Conservation (phyloP, 2,888 invertebrate species). For the Polietes domitor region DNA sequence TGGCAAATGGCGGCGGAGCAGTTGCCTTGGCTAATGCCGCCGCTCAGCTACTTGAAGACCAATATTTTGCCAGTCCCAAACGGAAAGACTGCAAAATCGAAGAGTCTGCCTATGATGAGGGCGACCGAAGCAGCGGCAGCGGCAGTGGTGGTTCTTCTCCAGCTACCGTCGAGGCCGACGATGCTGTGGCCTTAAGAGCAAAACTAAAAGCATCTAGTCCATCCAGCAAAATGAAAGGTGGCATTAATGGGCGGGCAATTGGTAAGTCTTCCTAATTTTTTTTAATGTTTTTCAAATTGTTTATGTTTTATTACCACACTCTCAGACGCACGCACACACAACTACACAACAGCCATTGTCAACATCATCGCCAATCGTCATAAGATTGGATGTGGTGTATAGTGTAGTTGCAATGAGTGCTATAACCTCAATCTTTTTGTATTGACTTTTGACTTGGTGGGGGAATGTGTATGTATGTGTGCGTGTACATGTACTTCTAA, state of each 20-base stretch:
- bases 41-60: constrained; percentile 76
- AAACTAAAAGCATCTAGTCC: constrained; percentile 47
- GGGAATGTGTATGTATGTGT: background rate
- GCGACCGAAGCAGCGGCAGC: constrained; percentile 32
- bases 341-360: too few species aligned
- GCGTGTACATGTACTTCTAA: constrained; percentile 8
- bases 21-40: constrained; percentile 64
- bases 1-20: constrained; percentile 51
- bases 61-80: constrained; percentile 80
- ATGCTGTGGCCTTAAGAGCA: constrained; percentile 22
- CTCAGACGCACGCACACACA: background rate
- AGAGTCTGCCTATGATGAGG: constrained; percentile 46
- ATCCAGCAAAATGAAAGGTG: constrained; percentile 58
- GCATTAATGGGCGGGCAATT: constrained; percentile 71
- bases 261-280: constrained; percentile 70
- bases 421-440: constrained; percentile 34
- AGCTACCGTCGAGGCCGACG: constrained; percentile 7
- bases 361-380: background rate
- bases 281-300: constrained; percentile 42
- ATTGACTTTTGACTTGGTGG: constrained; percentile 27
- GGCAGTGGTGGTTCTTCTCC: constrained; percentile 40
- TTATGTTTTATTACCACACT: constrained; percentile 58
- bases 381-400: constrained; percentile 11
- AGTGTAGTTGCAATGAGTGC: constrained; percentile 13
- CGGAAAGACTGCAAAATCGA: constrained; percentile 81